Evolutionary conservation across 2,888 invertebrate genomes (phyloP).

Genomic region (Mesopsocus fuscifrons): DNA sequence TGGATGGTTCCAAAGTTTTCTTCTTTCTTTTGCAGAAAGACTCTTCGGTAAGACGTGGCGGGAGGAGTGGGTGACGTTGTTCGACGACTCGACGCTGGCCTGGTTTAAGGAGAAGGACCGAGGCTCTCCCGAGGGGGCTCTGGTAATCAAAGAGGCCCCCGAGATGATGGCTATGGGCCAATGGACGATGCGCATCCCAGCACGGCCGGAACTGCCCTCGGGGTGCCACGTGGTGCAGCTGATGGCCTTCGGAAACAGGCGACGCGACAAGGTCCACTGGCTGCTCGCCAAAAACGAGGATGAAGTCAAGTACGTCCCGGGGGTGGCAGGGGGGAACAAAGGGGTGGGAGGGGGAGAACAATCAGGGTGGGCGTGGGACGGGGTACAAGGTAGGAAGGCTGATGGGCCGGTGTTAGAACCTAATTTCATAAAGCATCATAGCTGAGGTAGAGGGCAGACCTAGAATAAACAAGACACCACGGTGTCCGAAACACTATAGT

Average conservation of each 20-base stretch:
- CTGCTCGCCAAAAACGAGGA: conserved; percentile 58
- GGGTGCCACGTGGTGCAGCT: conserved; percentile 51
- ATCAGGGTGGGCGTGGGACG: no score
- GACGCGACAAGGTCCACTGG: conserved; percentile 57
- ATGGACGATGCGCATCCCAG: conserved; percentile 60
- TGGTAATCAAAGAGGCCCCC: conserved; percentile 55
- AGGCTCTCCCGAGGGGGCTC: conserved; percentile 27
- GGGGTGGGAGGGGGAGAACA: no score
- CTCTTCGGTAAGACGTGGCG: conserved; percentile 65
- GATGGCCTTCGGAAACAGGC: conserved; percentile 53
- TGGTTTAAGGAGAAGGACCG: conserved; percentile 53
- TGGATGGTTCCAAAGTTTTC: no score
- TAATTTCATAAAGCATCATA: no score
- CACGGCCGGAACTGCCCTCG: conserved; percentile 47
- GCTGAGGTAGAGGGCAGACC: no score
- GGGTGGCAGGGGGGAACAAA: no score
- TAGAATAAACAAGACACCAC: no score
- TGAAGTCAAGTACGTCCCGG: conserved; percentile 50
- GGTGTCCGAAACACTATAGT: no score
- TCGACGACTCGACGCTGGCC: conserved; percentile 72
- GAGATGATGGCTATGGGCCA: conserved; percentile 64
- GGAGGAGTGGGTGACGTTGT: conserved; percentile 67
- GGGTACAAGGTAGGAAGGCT: no score
- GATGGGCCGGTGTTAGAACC: no score
- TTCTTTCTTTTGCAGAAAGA: conserved; percentile 53